Percentiles rank a stretch among this genome's conserved stretches.
Conservation (phyloP, 2,113 vertebrate genomes). For the Hystrix brachyura region DNA sequence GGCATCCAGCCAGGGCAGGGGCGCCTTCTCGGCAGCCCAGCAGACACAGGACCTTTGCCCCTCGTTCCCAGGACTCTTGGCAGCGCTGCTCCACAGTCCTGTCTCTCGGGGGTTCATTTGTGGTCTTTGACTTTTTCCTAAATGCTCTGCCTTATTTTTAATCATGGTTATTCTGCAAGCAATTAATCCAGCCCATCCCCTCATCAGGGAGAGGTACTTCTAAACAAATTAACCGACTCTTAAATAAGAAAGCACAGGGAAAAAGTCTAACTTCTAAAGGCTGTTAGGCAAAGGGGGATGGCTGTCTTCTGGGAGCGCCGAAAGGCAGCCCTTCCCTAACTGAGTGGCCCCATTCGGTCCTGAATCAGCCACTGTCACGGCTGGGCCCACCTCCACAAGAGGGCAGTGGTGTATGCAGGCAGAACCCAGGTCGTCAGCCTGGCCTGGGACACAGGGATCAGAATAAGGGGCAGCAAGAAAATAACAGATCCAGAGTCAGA, state of each 20-base stretch:
- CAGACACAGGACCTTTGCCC: not conserved
- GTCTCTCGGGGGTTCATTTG: not conserved
- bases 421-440: not conserved
- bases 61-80: fast-evolving
- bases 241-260: not conserved
- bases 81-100: not conserved
- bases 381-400: constrained; percentile 63
- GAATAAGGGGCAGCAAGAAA: not conserved
- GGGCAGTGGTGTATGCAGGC: constrained; percentile 49
- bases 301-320: not conserved
- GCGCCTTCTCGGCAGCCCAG: not conserved
- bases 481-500: not conserved
- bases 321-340: not conserved
- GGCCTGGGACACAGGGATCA: no score
- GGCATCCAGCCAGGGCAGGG: fast-evolving
- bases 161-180: constrained; percentile 41
- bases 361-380: fast-evolving
- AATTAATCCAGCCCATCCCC: not conserved
- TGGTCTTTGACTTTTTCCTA: not conserved
- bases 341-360: not conserved
- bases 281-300: not conserved
- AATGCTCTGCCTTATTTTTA: not conserved
- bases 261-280: not conserved
- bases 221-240: constrained; percentile 14
- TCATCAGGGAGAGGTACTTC: not conserved